Conservation (phyloP, 2,113 vertebrate genomes). For the Zosterops lateralis region DNA sequence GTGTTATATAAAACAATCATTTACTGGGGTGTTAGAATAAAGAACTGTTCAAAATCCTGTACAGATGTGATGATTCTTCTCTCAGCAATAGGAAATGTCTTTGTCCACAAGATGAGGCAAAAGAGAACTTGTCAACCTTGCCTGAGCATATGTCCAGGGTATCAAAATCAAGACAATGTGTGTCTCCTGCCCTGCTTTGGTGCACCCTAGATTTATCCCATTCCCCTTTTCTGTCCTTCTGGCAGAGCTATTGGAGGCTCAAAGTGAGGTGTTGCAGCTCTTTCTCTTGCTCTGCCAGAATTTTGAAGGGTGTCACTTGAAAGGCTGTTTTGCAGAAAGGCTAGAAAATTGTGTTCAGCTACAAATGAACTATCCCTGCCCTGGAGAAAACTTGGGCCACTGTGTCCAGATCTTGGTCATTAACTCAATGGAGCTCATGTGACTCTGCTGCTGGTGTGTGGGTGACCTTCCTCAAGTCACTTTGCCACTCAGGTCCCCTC, state of each 20-base stretch:
- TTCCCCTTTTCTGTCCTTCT: neutral
- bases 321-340: neutral
- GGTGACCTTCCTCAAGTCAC: neutral
- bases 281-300: neutral
- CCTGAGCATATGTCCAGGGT: neutral
- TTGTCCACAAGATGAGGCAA: neutral
- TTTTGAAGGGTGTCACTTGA: fast-evolving
- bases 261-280: neutral
- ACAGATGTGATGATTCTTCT: neutral
- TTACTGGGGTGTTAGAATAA: neutral
- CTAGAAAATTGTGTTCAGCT: neutral
- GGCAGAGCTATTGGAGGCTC: fast-evolving
- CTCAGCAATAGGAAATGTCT: neutral
- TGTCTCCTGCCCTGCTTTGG: neutral
- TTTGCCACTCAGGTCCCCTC: neutral
- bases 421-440: fast-evolving
- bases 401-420: fast-evolving
- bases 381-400: fast-evolving
- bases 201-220: neutral
- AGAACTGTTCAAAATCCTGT: neutral
- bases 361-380: neutral
- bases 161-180: neutral
- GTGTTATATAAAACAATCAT: neutral
- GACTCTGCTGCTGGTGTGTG: neutral
- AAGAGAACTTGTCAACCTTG: neutral